Evolutionary conservation across 1,140 invertebrate species (phyloP), one percentile per base, ranked within the genome.

Genomic region (Olivierus martensii): DNA sequence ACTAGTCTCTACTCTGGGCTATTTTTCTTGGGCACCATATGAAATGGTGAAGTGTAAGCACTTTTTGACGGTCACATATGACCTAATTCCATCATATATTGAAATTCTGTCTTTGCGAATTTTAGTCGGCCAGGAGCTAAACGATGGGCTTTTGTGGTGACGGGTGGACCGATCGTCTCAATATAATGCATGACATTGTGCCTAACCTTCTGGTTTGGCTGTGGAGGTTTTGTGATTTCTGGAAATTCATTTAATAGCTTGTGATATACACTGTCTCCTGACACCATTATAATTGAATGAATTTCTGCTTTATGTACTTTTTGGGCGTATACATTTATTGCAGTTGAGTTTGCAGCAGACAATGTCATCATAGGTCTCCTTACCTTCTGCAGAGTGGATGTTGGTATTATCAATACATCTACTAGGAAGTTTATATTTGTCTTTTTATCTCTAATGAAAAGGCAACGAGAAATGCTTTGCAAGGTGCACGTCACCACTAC

Each of bases 21-120:
- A 38, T 50, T 47, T 45, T 60, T 59, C 43, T 65, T 63, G 2
- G 53, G 52, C 2, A 66, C 59, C 38, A 67, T 53, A 19, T 63
- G 62, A 10, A 64, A 46, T 10, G 65, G 63, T 15, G 50, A 59
- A 17, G 56, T 12, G 15, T 48, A 58, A 42, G 37, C 34, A 19
- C 52, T 56, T n/a, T 46, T 57, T 9, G 54, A 59, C 21, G 49
- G 50, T 6, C 50, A 51, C 15, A 53, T 59, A 22, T 57, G 48
- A 5, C 55, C 60, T 3, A 46, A 18, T 41, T 45, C 14, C n/a
- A 43, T n/a, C 48, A 58, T 55, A 21, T 47, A 37, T 17, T 58
- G 42, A 37, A 58, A 58, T 42, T 57, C 52, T 14, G 21, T 12
- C 37, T 57, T 51, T 22, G 57, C 49, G 28, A 57, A 38, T 41